Base-by-base conservation (phyloP, 2,113 vertebrate genomes). In the Megalops atlanticus region DNA sequence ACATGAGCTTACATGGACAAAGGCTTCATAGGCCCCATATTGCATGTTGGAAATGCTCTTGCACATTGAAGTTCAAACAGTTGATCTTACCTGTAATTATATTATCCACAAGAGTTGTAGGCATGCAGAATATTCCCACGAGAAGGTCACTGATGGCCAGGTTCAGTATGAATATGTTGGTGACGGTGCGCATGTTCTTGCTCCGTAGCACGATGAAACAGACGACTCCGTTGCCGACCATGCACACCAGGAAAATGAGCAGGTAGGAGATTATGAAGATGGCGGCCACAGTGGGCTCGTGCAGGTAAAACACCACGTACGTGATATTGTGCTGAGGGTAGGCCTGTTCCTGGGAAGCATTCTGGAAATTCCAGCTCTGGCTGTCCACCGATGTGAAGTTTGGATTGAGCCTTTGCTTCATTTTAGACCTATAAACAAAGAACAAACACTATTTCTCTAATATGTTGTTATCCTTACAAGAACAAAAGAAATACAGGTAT, bases 61-160 rank as follows among this genome's bases (percentile, higher is more conserved):
- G 5, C 15, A 5, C 54, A 16, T 58, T 21, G 12, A n/a, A 27
- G 31, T 31, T 31, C 14, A 16, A 38, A 47, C 27, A 24, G 18
- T 12, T 16, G 40, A 3, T 45, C 91, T 74, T 87, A 98, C 98
- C 97, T 90, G 96, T 96, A 70, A 96, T 96, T 47, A 99, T 96
- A 84, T 95, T 99, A 89, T 99, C 98, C 92, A 99, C 89, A 76
- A 99, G 92, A 0, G 96, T 98, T 82, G 95, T 96, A 1, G 97
- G 96, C 98, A 99, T 97, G 87, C 97, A 99, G 88, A 98, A 98
- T 87, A 98, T 94, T n/a, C 97, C 98, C 78, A 99, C 95, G 40
- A 99, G 92, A 58, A 99, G 88, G 87, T 99, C 98, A 0, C 97
- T 98, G 88, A 98, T 88, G 0, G 97, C 97, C 58, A 99, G 91